Percentiles rank a stretch among this genome's conserved stretches.
phyloP scores from a whole-genome alignment of 2,888 invertebrate species.

The Noctua pronuba region DNA sequence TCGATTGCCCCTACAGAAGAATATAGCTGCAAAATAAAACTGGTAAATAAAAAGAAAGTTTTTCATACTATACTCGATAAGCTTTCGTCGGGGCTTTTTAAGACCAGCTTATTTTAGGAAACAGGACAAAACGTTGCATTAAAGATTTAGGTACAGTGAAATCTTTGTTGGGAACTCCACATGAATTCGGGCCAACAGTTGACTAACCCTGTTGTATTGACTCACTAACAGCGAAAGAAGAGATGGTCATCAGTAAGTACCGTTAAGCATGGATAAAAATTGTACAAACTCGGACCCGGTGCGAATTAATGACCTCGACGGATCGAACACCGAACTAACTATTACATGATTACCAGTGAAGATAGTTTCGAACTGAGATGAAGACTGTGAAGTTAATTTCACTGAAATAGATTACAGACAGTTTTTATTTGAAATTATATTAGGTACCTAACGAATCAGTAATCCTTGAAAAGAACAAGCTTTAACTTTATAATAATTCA shows the following conservation, averaged over 20 bases:
- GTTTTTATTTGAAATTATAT: neutral
- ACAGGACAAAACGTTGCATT: neutral
- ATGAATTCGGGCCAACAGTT: neutral
- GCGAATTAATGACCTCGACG: slow-evolving; percentile 55
- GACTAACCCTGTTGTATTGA: slow-evolving; percentile 22
- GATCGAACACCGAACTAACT: slow-evolving; percentile 33
- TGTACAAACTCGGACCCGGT: slow-evolving; percentile 32
- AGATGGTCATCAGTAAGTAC: slow-evolving; percentile 56
- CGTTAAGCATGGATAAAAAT: slow-evolving; percentile 46
- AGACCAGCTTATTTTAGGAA: neutral
- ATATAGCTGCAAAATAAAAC: neutral
- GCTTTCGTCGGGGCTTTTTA: neutral
- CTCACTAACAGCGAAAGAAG: slow-evolving; percentile 33
- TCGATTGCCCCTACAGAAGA: neutral
- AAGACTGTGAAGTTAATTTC: neutral
- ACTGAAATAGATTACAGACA: neutral
- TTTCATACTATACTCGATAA: neutral
- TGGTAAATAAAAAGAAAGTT: neutral
- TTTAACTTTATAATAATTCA: neutral
- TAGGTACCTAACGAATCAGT: neutral
- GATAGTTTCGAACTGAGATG: slow-evolving; percentile 10
- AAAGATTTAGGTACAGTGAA: neutral
- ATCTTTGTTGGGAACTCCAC: neutral
- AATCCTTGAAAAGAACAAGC: neutral
- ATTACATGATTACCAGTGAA: slow-evolving; percentile 18